Base-by-base conservation (phyloP, 2,888 invertebrate genomes). In the Calameuta filiformis region DNA sequence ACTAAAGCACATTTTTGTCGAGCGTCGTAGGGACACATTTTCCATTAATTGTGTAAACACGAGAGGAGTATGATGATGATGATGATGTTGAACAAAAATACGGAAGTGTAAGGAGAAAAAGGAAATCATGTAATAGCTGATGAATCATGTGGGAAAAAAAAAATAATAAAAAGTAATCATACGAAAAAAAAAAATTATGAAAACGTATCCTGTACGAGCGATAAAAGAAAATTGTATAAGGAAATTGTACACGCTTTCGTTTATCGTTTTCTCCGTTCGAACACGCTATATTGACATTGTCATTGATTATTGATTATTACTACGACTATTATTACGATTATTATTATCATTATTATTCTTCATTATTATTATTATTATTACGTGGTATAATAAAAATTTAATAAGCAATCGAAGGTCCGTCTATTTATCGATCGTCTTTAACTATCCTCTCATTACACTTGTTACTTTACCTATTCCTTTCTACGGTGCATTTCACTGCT, bases 321-420 rank as follows among this genome's bases (percentile, higher is more conserved):
- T 83, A 83, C 81, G 77, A 82, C 82, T 79, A 79, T 83, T 77
- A 77, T 68, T 37, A 56, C 30, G 30, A 33, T 75, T 30, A 37
- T 37, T 31, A 37, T 80, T 76, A 84, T 83, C 81, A 83, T 83
- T 81, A 83, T 82, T 83, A 85, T 84, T 86, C 85, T 84, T 85
- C 84, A 86, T 80, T 84, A 88, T 85, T 86, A 88, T 87, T 89
- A 89, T 88, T 90, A 90, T 90, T 90, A 90, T 90, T 90, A 90
- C 90, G 88, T 91, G 90, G 90, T 90, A 90, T 88, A 91, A 91
- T 91, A 90, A 91, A 90, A 89, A 90, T 90, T 90, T 89, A 90
- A 88, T 90, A 90, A 90, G 88, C 89, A 89, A 81, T 78, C 75
- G 78, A 78, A 75, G 9, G 23, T 23, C 23, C 9, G 56, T 56